Conservation (phyloP, 2,113 vertebrate genomes). For the Tauraco erythrolophus region DNA sequence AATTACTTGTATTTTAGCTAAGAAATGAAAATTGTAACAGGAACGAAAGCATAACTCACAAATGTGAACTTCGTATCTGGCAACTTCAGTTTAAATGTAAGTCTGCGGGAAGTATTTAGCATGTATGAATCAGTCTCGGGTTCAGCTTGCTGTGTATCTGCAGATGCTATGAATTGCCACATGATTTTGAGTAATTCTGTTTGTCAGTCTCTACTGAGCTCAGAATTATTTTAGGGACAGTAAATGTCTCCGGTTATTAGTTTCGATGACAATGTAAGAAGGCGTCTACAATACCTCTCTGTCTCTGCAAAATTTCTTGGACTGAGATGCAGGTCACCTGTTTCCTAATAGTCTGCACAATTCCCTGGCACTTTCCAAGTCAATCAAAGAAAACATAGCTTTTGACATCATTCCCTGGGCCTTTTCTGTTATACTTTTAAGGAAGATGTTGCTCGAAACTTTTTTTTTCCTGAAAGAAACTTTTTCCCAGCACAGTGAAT, state of each 20-base stretch:
- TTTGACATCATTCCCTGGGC: not conserved
- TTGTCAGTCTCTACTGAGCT: not conserved
- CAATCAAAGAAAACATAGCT: not conserved
- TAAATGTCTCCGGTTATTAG: not conserved
- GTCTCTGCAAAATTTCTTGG: not conserved
- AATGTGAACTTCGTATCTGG: not conserved
- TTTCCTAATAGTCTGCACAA: not conserved
- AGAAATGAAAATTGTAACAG: not conserved
- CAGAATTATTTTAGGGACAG: not conserved
- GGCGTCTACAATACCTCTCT: not conserved
- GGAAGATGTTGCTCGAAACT: not conserved
- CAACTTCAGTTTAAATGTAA: not conserved
- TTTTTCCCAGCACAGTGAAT: not conserved
- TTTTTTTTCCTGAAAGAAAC: not conserved
- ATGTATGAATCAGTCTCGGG: not conserved
- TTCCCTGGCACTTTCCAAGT: not conserved
- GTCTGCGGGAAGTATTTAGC: not conserved
- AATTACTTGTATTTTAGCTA: not conserved
- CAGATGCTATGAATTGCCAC: not conserved
- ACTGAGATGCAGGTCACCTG: not conserved
- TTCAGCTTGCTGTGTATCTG: not conserved
- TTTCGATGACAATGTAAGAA: not conserved
- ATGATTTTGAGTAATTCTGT: not conserved
- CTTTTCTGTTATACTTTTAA: not conserved
- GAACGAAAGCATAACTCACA: not conserved